phyloP scores from a whole-genome alignment of 2,888 invertebrate genomes.

The Eupeodes latifasciatus region DNA sequence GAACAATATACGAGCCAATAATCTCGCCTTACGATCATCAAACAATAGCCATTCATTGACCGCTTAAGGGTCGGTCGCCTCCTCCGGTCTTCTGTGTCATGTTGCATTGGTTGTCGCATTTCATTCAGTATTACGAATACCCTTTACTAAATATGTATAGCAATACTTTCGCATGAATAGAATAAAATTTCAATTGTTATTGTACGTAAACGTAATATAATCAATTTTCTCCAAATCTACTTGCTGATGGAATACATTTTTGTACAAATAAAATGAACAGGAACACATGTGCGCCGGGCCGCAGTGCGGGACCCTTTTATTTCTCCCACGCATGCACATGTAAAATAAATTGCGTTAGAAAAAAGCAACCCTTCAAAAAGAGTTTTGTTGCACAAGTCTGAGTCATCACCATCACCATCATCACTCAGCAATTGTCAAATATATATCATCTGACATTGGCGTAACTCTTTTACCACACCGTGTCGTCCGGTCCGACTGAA shows the following conservation, averaged over 20 bases:
- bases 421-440: conserved; percentile 50
- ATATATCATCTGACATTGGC: conserved; percentile 48
- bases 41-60: conserved; percentile 67
- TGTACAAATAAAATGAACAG: conserved; percentile 14
- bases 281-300: conserved; percentile 55
- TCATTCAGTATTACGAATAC: no score
- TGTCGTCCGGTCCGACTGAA: neutral
- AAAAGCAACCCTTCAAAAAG: conserved; percentile 29
- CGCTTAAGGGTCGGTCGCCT: conserved; percentile 64
- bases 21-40: conserved; percentile 46
- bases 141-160: neutral
- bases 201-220: conserved; percentile 44
- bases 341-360: neutral
- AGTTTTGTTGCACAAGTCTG: conserved; percentile 69
- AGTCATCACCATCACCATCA: conserved; percentile 65
- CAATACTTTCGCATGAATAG: conserved; percentile 24
- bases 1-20: conserved; percentile 43
- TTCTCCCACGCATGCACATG: conserved; percentile 22
- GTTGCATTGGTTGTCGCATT: no score
- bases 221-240: conserved; percentile 65
- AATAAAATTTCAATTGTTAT: conserved; percentile 64
- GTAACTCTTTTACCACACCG: conserved; percentile 65
- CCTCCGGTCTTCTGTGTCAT: no score
- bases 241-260: conserved; percentile 9
- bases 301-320: conserved; percentile 59